Percentiles rank a stretch among this genome's conserved stretches.
Evolutionary conservation across 30 jellyfish, hydroid and myxozoan species (phyloP).

Genomic region (Haliclystus octoradiatus): DNA sequence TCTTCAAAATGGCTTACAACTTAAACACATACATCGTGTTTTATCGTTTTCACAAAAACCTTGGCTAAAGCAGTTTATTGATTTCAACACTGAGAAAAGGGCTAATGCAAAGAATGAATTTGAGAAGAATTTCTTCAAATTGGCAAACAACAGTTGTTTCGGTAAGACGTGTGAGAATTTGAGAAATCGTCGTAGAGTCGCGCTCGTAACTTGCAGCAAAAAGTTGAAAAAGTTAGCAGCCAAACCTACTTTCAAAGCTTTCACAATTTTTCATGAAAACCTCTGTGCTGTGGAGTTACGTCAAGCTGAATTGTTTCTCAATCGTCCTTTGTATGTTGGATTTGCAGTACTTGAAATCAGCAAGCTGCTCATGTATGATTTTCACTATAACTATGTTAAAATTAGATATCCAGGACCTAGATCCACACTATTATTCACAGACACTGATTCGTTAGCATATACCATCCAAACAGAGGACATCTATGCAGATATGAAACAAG

Average conservation of each 20-base stretch:
- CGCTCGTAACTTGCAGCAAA: not conserved
- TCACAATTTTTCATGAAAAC: not conserved
- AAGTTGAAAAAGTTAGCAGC: not conserved
- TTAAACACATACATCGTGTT: constrained; percentile 12
- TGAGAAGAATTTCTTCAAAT: constrained; percentile 53
- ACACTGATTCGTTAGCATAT: not conserved
- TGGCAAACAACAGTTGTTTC: not conserved
- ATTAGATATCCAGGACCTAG: not conserved
- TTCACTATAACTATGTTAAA: not conserved
- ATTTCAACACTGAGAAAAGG: constrained; percentile 36
- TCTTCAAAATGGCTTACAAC: not conserved
- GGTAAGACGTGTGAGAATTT: not conserved
- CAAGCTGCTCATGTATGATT: not conserved
- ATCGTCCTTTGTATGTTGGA: not conserved
- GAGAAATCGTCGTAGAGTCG: not conserved
- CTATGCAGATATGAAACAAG: not conserved
- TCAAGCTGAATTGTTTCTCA: not conserved
- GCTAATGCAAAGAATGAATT: constrained; percentile 26
- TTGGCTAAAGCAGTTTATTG: constrained; percentile 42
- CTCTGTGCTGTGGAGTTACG: not conserved
- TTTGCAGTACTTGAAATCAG: not conserved
- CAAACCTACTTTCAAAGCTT: not conserved
- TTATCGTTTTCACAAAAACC: constrained; percentile 27
- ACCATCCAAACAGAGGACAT: not conserved
- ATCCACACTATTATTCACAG: not conserved